Base-by-base conservation (phyloP, 2,888 invertebrate species). In the Trichogramma dendrolimi region DNA sequence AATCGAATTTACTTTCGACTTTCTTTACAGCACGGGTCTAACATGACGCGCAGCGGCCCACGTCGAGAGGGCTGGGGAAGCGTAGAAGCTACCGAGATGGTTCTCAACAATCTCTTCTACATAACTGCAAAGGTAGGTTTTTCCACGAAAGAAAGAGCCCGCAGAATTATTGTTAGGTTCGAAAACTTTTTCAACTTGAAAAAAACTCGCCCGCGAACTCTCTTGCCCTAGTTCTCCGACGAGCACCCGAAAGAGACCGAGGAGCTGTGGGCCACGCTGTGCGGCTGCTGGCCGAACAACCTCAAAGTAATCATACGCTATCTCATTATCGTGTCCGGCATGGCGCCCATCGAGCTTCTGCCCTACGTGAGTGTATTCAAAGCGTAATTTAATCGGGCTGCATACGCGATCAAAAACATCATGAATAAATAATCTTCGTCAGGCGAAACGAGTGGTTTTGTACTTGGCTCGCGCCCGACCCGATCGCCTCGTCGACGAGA, bases 1-100 rank as follows among this genome's bases (percentile, higher is more conserved):
- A 2, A 27, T 27, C 27, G 27, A 27, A 27, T 27, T 27, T 27
- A 27, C 3, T 2, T 27, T 1, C 27, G 27, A 27, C 27, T 27
- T 27, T 27, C 27, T 27, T 27, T 27, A 27, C 27, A 27, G 27
- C 27, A 82, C 69, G 80, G 81, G 4, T 81, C 77, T 72, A 89
- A 85, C 70, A 83, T 85, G 54, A 77, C 79, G 11, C 86, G 88
- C 6, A 39, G 56, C 38, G 86, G 90, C 59, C 81, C 84, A 5
- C 84, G 92, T 14, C 86, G 93, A 57, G 96, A 96, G 78, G 98
- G 98, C 0, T 96, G 98, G 86, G 99, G 99, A 50, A 96, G 96
- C 0, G 93, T 93, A 0, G 97, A 98, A 81, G 98, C 98, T n/a
- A 99, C 98, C 0, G 98, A 99, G 82, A 96, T 99, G 95, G 95